Evolutionary conservation across 2,888 invertebrate genomes (phyloP).

Genomic region (Leucoma salicis): DNA sequence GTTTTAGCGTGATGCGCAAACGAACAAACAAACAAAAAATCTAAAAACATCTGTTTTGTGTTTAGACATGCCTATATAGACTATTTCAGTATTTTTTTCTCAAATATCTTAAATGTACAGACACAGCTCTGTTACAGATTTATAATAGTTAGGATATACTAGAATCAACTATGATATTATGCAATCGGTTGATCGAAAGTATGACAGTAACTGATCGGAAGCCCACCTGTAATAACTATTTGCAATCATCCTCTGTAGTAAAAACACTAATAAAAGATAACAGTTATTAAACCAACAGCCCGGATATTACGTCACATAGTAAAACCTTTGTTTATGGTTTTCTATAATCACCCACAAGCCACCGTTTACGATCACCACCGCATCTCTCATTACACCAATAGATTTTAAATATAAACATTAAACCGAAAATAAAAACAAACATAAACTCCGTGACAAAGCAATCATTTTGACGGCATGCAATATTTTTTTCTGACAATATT

Average conservation of each 20-base stretch:
- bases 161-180: too few relatives aligned
- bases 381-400: conserved; percentile 20
- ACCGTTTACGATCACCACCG: conserved; percentile 8
- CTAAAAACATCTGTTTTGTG: too few relatives aligned
- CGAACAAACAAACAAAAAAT: too few relatives aligned
- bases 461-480: conserved; percentile 47
- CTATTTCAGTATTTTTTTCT: too few relatives aligned
- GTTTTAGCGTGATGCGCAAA: too few relatives aligned
- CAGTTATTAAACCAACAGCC: neutral
- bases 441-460: conserved; percentile 40
- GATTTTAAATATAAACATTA: conserved; percentile 29
- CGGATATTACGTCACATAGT: neutral
- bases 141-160: too few relatives aligned
- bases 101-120: too few relatives aligned
- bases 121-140: too few relatives aligned
- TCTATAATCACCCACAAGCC: conserved; percentile 2
- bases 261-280: neutral
- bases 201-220: too few relatives aligned
- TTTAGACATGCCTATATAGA: too few relatives aligned
- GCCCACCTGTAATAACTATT: neutral
- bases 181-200: too few relatives aligned
- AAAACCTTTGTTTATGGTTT: conserved; percentile 11
- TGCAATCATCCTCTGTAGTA: neutral
- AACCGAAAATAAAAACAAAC: conserved; percentile 27
- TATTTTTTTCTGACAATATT: conserved; percentile 46